Percentiles rank a stretch among this genome's conserved stretches.
Conservation (phyloP, 2,113 vertebrate species). For the Chaenogobius annularis region DNA sequence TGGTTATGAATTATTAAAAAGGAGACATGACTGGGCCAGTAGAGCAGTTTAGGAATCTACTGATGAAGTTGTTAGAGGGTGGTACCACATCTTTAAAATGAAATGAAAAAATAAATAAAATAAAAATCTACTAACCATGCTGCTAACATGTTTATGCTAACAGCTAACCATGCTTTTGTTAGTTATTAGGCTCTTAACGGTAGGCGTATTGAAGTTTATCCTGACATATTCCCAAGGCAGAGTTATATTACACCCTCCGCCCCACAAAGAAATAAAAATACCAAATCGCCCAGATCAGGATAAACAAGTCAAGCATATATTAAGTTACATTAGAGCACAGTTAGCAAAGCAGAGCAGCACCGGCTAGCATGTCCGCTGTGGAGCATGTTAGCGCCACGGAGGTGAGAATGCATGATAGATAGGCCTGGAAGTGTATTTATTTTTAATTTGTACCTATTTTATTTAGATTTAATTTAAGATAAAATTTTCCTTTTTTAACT, state of each 20-base stretch:
- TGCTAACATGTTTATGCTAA: conserved; percentile 52
- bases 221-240: conserved; percentile 49
- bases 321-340: conserved; percentile 31
- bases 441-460: no score
- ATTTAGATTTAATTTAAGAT: no score
- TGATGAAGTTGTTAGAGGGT: conserved; percentile 67
- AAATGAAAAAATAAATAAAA: conserved; percentile 13
- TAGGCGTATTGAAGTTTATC: conserved; percentile 80
- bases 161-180: conserved; percentile 63
- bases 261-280: background rate
- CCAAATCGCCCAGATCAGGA: conserved; percentile 61
- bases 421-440: conserved; percentile 3
- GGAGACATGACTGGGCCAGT: background rate
- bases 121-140: conserved; percentile 63
- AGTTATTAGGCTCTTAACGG: conserved; percentile 45
- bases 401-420: conserved; percentile 46
- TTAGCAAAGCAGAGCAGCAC: conserved; percentile 57
- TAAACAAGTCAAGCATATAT: conserved; percentile 68
- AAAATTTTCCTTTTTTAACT: no score
- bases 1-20: conserved; percentile 1
- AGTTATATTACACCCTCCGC: background rate
- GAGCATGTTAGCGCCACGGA: conserved; percentile 64
- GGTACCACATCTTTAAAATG: conserved; percentile 55
- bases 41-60: conserved; percentile 25
- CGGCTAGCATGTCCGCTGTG: conserved; percentile 55